Conservation (phyloP, 2,797 vertebrate genomes). For the Balearica regulorum region DNA sequence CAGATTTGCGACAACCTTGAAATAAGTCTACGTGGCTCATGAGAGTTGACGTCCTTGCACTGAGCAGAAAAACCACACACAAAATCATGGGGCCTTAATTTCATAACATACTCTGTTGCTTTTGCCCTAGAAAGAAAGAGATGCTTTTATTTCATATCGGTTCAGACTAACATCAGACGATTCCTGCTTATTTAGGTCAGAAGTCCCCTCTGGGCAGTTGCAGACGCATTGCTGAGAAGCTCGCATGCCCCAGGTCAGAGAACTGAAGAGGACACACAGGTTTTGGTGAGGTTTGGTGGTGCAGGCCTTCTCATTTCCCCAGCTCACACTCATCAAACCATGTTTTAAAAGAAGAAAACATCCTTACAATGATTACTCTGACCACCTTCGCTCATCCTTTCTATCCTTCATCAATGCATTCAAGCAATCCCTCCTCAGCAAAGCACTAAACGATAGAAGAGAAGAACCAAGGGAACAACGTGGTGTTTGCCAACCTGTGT, state of each 20-base stretch:
- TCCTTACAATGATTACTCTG: neutral
- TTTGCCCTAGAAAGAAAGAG: neutral
- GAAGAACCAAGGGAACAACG: neutral
- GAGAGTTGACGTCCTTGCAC: neutral
- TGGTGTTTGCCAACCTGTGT: neutral
- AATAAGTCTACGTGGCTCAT: neutral
- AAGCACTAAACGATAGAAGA: neutral
- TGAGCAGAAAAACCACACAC: neutral
- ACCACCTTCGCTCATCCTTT: neutral
- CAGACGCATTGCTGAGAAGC: fast-evolving
- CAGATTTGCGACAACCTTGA: neutral
- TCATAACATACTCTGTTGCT: fast-evolving
- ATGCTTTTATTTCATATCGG: fast-evolving
- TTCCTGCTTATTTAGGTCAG: neutral
- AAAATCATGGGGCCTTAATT: neutral
- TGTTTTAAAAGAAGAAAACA: neutral
- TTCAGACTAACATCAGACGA: neutral
- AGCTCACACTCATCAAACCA: neutral
- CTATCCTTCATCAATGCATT: neutral
- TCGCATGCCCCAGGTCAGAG: neutral
- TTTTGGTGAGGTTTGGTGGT: neutral
- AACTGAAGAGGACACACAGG: neutral
- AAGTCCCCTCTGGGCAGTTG: neutral
- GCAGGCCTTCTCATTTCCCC: neutral
- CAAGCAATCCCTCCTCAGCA: neutral